These are phyloP conservation scores for Carassius carassius DNA, from an alignment of 2,113 vertebrate genomes.

Conservation along the genomic window DNA sequence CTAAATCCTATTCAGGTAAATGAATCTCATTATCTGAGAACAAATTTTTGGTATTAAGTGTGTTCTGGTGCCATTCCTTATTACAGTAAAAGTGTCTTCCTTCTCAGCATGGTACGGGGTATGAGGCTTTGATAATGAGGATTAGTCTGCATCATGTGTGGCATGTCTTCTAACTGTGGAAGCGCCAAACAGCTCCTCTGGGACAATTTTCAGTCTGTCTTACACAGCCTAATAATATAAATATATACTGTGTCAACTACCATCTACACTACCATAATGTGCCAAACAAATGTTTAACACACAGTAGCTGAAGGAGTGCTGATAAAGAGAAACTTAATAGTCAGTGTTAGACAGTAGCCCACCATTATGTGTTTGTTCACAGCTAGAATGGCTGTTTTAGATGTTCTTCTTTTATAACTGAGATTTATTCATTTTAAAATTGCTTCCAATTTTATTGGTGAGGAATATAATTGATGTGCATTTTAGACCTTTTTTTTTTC, in stretches of 20 bases:
- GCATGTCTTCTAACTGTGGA: slow-evolving; percentile 24
- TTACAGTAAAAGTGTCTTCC: slow-evolving; percentile 11
- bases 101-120: slow-evolving; percentile 35
- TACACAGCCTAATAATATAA: slow-evolving; percentile 8
- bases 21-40: slow-evolving; percentile 3
- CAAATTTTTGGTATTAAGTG: slow-evolving; percentile 9
- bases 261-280: slow-evolving; percentile 2
- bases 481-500: too few relatives aligned
- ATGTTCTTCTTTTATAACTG: neutral
- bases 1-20: neutral
- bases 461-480: too few relatives aligned
- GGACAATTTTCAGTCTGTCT: slow-evolving; percentile 43
- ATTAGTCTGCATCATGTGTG: slow-evolving; percentile 45
- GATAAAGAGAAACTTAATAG: neutral
- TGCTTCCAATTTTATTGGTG: too few relatives aligned
- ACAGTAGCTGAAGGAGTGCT: neutral
- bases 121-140: slow-evolving; percentile 45
- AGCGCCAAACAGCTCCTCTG: slow-evolving; percentile 38
- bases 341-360: neutral
- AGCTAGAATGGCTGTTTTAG: neutral
- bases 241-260: neutral
- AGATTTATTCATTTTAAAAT: neutral
- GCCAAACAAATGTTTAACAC: slow-evolving; percentile 8
- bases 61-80: slow-evolving; percentile 13
- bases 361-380: neutral